These are phyloP conservation scores for Rhopilema esculentum DNA, from an alignment of 30 jellyfish, hydroid and myxozoan genomes.

Conservation along the genomic window DNA sequence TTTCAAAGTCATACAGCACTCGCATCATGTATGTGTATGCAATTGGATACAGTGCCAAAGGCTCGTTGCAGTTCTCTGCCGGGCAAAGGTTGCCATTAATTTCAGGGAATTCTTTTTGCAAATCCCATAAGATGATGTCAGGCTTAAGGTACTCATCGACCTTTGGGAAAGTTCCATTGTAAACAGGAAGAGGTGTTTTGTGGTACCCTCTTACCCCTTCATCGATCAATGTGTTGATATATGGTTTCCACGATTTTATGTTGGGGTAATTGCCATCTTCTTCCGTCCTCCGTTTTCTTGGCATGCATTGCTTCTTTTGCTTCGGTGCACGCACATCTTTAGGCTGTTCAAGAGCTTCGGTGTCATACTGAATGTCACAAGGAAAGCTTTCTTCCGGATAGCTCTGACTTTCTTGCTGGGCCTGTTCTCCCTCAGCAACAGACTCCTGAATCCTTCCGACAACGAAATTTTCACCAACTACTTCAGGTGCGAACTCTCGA, in stretches of 20 bases:
- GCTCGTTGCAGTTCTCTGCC: constrained; percentile 60
- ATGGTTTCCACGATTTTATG: constrained; percentile 87
- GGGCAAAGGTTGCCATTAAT: constrained; percentile 65
- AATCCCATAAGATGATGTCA: constrained; percentile 90
- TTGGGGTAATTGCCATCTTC: constrained; percentile 76
- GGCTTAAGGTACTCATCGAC: constrained; percentile 88
- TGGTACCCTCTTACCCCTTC: constrained; percentile 67
- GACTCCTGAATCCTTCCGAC: constrained; percentile 31
- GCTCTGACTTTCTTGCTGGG: neutral
- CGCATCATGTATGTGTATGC: constrained; percentile 87
- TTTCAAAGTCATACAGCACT: constrained; percentile 84
- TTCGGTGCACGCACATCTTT: neutral
- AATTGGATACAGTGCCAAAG: constrained; percentile 73
- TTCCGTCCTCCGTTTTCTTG: constrained; percentile 51
- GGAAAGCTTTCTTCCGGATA: neutral
- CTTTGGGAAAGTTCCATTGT: constrained; percentile 65
- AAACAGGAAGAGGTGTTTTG: constrained; percentile 51
- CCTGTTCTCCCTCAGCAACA: constrained; percentile 11
- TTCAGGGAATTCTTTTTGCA: constrained; percentile 81
- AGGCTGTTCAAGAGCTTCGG: neutral
- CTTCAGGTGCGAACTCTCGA: constrained; percentile 74
- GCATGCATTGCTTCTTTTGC: constrained; percentile 50
- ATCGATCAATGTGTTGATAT: constrained; percentile 75
- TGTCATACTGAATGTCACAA: neutral
- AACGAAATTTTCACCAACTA: constrained; percentile 41